Evolutionary conservation across 37 sponge, comb jelly and placozoan species (phyloP), one percentile per base, ranked within the genome.

Genomic region (Bolinopsis microptera): DNA sequence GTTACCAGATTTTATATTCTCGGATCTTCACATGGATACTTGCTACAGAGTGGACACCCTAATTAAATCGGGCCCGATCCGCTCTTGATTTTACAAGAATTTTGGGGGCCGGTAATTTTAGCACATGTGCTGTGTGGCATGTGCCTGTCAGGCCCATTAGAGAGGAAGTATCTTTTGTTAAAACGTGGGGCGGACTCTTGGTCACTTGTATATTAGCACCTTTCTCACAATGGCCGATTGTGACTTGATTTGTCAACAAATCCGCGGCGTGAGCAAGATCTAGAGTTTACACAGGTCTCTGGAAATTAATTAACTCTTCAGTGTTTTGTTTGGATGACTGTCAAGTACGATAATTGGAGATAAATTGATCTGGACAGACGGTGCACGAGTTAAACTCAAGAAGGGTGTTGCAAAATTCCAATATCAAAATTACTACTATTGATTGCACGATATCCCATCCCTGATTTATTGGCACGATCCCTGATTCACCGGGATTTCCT

Each of bases 101-200:
- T 48, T 48, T 18, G 61, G 61, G 61, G 61, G 9, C 61, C 61
- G 61, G 61, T 48, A 48, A 48, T 48, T 48, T 48, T 48, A 48
- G 61, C 61, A 48, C 61, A 72, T 72, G 75, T 72, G 75, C 75
- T 72, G 75, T 72, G 26, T 72, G 31, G 31, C 75, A 72, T 72
- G 75, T n/a, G 75, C 31, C 75, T 23, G 5, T 8, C 13, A 13
- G 13, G 61, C 13, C 61, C 13, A 48, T 48, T 48, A 48, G 61
- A 13, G 61, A 13, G 61, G 13, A 13, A 13, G 61, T 48, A 5
- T 48, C 61, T 13, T 48, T 48, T 48, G 61, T 48, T 13, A 18
- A 48, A 48, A 48, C 13, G 61, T 48, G 61, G 5, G 9, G 9
- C 61, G 5, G 61, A 48, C 61, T 48, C 61, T 48, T 48, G 61